Conservation (phyloP, 2,113 vertebrate genomes). For the Vulpes ferrilata region DNA sequence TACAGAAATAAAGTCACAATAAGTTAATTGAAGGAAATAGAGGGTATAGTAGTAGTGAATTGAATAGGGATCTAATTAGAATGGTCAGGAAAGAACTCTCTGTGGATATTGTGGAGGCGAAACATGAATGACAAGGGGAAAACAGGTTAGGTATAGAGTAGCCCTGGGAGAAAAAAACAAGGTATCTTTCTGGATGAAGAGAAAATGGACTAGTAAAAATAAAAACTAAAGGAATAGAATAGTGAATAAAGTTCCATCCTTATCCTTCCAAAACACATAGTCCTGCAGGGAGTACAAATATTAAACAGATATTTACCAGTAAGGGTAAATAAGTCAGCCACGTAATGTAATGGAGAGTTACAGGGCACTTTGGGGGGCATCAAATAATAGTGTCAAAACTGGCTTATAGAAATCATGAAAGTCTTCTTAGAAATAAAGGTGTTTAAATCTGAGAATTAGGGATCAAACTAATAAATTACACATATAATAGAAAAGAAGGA, state of each 20-base stretch:
- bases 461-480: neutral
- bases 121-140: neutral
- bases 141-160: neutral
- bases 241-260: neutral
- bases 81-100: neutral
- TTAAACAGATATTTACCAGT: neutral
- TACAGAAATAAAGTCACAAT: constrained; percentile 6
- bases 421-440: neutral
- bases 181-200: neutral
- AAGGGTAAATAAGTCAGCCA: neutral
- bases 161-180: neutral
- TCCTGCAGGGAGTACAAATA: neutral
- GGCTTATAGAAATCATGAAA: neutral
- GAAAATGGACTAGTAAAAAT: neutral
- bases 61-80: neutral
- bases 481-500: neutral
- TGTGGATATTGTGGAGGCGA: neutral
- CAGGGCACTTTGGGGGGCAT: neutral
- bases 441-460: neutral
- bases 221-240: neutral
- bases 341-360: neutral
- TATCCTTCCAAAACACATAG: neutral
- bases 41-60: neutral
- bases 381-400: neutral
- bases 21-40: neutral